Base-by-base conservation (phyloP, 2,888 invertebrate species). In the Xestia rhomboidea region DNA sequence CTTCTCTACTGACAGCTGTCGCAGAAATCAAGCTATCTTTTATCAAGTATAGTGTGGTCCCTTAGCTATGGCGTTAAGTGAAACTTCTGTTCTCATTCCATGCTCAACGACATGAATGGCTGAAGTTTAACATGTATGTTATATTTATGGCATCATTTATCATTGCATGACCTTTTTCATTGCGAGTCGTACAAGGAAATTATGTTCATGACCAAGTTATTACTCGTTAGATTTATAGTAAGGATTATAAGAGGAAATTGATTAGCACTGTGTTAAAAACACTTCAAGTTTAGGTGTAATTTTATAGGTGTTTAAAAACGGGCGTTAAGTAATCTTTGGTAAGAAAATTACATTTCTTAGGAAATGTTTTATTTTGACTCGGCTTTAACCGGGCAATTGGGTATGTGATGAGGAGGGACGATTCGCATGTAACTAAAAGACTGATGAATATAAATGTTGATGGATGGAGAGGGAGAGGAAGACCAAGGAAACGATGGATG, bases 121-220 rank as follows among this genome's bases (percentile, higher is more conserved):
- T 73, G 44, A 75, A 77, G 77, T 84, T 73, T 73, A 83, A 81
- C 69, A 62, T 81, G 71, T 77, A 81, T 75, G 70, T 67, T 84
- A 75, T 81, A 84, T 84, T 81, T 81, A 84, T 81, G 75, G 67
- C 10, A 64, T 67, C 72, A 77, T 84, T 75, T 84, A 84, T 84
- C 77, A 84, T 77, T 73, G 69, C 41, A 75, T 76, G 82, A 85
- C 85, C 85, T 84, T 84, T 82, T 73, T 85, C 77, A 85, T 79
- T 77, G 72, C 69, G 57, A 76, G 46, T 64, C 72, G 82, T 77
- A 85, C 75, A 77, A 82, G 85, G 85, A 77, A 85, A 85, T 85
- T 77, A 79, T 68, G 85, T 76, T 85, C 85, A 85, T 80, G 85
- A 85, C 85, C 85, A 85, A 85, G 73, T 73, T 79, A 76, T 76